These are phyloP conservation scores for Pteria penguin DNA, from an alignment of 2,888 invertebrate genomes.

Conservation along the genomic window DNA sequence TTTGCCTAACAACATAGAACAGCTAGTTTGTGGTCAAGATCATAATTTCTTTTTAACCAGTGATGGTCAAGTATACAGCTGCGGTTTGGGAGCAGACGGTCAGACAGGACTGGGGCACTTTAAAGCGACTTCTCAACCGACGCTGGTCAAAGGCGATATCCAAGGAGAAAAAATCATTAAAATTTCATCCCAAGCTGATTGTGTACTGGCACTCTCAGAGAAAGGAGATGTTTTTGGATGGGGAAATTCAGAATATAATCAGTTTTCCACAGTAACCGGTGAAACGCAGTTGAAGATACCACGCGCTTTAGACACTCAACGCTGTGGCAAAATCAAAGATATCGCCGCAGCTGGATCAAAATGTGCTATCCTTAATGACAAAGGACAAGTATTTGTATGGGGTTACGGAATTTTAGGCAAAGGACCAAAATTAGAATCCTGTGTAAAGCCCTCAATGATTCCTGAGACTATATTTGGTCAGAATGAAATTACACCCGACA, in stretches of 20 bases:
- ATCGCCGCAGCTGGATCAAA: slow-evolving; percentile 92
- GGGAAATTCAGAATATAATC: slow-evolving; percentile 97
- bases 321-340: slow-evolving; percentile 87
- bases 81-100: slow-evolving; percentile 97
- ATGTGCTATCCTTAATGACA: slow-evolving; percentile 90
- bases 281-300: slow-evolving; percentile 87
- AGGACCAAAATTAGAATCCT: slow-evolving; percentile 88
- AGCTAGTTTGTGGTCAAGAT: slow-evolving; percentile 94
- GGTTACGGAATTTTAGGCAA: slow-evolving; percentile 95
- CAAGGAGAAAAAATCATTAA: slow-evolving; percentile 90
- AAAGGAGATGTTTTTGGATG: slow-evolving; percentile 96
- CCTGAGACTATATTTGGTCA: slow-evolving; percentile 91
- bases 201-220: slow-evolving; percentile 91
- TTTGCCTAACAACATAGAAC: slow-evolving; percentile 10
- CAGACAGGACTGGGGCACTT: slow-evolving; percentile 86
- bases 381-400: slow-evolving; percentile 94
- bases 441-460: slow-evolving; percentile 86
- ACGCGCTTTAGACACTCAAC: slow-evolving; percentile 83
- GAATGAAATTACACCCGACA: slow-evolving; percentile 89
- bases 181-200: slow-evolving; percentile 90
- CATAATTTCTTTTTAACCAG: slow-evolving; percentile 91
- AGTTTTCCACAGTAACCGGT: slow-evolving; percentile 83
- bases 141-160: slow-evolving; percentile 88
- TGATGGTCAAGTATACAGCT: slow-evolving; percentile 90
- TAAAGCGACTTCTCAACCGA: slow-evolving; percentile 65